phyloP scores from a whole-genome alignment of 2,888 invertebrate genomes.

The Leptinotarsa peninsularis region DNA sequence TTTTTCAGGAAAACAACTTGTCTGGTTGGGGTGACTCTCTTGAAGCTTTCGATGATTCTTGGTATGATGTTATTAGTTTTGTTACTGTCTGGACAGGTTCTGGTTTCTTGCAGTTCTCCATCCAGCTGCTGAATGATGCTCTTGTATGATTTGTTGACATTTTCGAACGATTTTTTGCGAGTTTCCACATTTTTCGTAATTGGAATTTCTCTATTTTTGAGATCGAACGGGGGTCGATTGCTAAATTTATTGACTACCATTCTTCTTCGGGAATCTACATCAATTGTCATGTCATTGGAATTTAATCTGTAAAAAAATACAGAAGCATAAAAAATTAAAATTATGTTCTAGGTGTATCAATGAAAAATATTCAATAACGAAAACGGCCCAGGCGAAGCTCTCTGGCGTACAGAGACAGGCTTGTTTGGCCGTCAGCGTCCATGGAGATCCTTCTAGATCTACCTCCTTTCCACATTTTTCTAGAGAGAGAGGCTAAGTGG shows the following conservation, averaged over 20 bases:
- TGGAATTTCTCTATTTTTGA: constrained; percentile 43
- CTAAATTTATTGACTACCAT: constrained; percentile 48
- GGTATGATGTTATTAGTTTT: constrained; percentile 38
- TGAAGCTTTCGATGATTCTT: constrained; percentile 48
- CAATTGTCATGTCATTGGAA: constrained; percentile 43
- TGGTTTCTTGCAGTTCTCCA: constrained; percentile 27
- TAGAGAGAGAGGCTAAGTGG: too few species aligned
- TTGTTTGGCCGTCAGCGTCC: too few species aligned
- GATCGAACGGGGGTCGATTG: constrained; percentile 50
- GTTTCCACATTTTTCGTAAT: constrained; percentile 32
- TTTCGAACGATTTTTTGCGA: constrained; percentile 34
- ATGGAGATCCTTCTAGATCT: too few species aligned
- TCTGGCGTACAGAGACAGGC: too few species aligned
- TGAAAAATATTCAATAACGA: too few species aligned
- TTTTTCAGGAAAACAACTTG: constrained; percentile 21
- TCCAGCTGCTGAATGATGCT: constrained; percentile 40
- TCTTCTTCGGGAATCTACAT: constrained; percentile 43
- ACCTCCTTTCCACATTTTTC: too few species aligned
- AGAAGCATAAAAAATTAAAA: too few species aligned
- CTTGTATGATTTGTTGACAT: constrained; percentile 36
- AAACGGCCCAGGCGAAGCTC: too few species aligned
- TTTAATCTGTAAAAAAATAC: constrained; percentile 15
- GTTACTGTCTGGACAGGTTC: constrained; percentile 12
- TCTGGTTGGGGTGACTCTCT: constrained; percentile 40
- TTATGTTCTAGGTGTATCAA: too few species aligned